Evolutionary conservation across 2,797 vertebrate genomes (phyloP).

Genomic region (Takifugu ocellatus): DNA sequence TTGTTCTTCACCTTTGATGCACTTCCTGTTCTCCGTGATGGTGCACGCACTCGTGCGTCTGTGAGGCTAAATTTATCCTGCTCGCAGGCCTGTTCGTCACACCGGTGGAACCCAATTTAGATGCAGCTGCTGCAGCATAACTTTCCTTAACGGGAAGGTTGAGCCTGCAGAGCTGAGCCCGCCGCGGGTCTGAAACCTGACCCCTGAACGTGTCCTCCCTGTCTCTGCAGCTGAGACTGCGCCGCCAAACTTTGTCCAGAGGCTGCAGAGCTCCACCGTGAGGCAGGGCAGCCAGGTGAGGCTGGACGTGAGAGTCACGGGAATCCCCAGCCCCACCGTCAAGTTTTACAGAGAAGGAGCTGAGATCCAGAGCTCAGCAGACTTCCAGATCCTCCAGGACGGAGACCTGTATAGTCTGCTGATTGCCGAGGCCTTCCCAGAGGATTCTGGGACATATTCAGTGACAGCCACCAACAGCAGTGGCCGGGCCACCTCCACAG

Average conservation of each 20-base stretch:
- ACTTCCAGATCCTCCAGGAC: slow-evolving; percentile 96
- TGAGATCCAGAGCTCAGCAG: slow-evolving; percentile 97
- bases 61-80: slow-evolving; percentile 27
- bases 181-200: not conserved
- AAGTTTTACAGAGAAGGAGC: slow-evolving; percentile 98
- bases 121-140: slow-evolving; percentile 47
- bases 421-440: slow-evolving; percentile 94
- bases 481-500: slow-evolving; percentile 95
- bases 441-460: slow-evolving; percentile 98
- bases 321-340: slow-evolving; percentile 96
- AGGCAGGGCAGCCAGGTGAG: slow-evolving; percentile 95
- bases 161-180: not conserved
- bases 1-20: too few species aligned
- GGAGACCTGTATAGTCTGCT: slow-evolving; percentile 95
- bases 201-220: not conserved
- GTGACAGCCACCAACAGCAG: slow-evolving; percentile 93
- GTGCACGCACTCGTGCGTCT: not conserved
- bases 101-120: slow-evolving; percentile 42
- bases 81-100: slow-evolving; percentile 22
- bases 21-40: too few species aligned
- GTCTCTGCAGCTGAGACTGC: slow-evolving; percentile 84
- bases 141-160: slow-evolving; percentile 37
- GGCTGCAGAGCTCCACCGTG: slow-evolving; percentile 93
- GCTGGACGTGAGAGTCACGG: slow-evolving; percentile 91
- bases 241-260: slow-evolving; percentile 92